A percentile compares a stretch with the other conserved stretches of the same genome.
Evolutionary conservation across 2,113 vertebrate genomes (phyloP).

Genomic region (Dasyornis broadbenti): DNA sequence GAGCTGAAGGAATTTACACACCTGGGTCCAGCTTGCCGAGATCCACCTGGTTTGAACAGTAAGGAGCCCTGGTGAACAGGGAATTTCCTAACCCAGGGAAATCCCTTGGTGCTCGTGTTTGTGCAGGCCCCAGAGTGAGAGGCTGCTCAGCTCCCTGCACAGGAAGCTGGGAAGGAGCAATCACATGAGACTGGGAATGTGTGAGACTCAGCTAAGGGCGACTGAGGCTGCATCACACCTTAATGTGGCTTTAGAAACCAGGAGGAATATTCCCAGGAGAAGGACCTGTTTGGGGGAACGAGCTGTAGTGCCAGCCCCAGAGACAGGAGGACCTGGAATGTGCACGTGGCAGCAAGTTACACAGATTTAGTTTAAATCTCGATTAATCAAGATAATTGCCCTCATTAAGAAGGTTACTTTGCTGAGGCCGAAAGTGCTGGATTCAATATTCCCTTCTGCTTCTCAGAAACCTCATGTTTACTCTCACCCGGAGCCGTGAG

Average conservation of each 20-base stretch:
- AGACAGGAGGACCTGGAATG: neutral
- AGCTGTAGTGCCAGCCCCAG: neutral
- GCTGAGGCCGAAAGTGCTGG: neutral
- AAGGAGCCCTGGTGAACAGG: neutral
- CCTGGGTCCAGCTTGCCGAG: neutral
- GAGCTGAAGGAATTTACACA: neutral
- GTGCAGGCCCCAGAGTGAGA: neutral
- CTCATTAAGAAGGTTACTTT: neutral
- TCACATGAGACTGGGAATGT: neutral
- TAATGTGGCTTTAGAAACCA: neutral
- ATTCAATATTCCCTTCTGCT: neutral
- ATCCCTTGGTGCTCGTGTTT: neutral
- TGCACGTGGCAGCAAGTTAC: neutral
- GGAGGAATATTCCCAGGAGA: neutral
- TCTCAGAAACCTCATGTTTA: neutral
- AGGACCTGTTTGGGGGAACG: neutral
- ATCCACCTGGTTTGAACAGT: neutral
- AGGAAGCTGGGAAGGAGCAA: neutral
- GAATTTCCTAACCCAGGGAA: neutral
- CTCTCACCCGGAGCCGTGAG: neutral
- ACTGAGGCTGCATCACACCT: fast-evolving
- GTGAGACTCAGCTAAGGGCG: neutral
- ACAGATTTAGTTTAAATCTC: neutral
- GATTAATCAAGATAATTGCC: neutral
- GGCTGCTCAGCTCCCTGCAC: neutral